Base-by-base conservation (phyloP, 1,140 invertebrate species). In the Tribolium madens region DNA sequence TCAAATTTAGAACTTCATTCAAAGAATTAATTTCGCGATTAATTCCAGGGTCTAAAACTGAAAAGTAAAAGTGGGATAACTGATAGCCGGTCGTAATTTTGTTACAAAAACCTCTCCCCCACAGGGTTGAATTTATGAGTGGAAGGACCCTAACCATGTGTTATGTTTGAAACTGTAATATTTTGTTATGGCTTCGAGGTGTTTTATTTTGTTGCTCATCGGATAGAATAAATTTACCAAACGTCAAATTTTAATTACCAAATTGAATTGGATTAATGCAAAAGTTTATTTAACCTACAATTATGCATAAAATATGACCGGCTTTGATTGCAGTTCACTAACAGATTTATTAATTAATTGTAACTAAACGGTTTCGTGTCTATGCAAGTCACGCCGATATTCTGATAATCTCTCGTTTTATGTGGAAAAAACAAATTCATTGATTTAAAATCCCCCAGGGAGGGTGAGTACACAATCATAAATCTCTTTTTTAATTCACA, bases 1-100 rank as follows among this genome's bases (percentile, higher is more conserved):
- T 26, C 3, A 26, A 26, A 4, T 26, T n/a, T 26, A 26, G 21
- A 26, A 26, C 21, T 26, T 26, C 21, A 26, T 26, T 26, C 2
- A 5, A 26, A 1, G 21, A 26, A 5, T 26, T 21, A 64, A 33
- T 64, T 64, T 64, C 26, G 7, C 26, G 14, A 64, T 64, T 64
- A 64, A 64, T 64, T 33, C 12, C 10, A 7, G 26, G 17, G 26
- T 18, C 26, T 12, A 33, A 64, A 64, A 64, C 21, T 64, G 57
- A n/a, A 64, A 64, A 64, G 57, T 64, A 50, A 50, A 50, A 50
- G 48, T 50, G 12, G n/a, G 57, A 33, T 64, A 64, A 64, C 57
- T 33, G 57, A 64, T n/a, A 14, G 57, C 12, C 26, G 26, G 57
- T 31, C 57, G 21, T 33, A 64, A 64, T 64, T 64, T 12, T 64